Base-by-base conservation (phyloP, 2,888 invertebrate genomes). In the Drosophila multiciliata region DNA sequence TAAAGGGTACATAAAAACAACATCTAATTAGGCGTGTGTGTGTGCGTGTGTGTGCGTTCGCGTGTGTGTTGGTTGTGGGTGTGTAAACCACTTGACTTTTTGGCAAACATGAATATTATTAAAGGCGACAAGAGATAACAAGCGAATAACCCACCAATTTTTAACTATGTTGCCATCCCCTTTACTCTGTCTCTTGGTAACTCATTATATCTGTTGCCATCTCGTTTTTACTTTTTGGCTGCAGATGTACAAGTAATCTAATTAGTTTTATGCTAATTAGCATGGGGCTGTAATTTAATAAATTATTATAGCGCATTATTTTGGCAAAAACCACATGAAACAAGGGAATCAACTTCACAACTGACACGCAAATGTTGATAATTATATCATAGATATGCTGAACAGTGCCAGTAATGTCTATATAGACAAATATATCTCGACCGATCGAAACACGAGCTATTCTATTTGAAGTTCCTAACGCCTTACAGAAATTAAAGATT, bases 181-280 rank as follows among this genome's bases (percentile, higher is more conserved):
- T 8, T 62, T 3, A 17, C 26, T 36, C 61, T 23, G 40, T 33
- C 35, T 63, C 36, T 35, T 32, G 52, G 55, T 36, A 29, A 49
- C 65, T n/a, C 20, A 15, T 20, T 12, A 12, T 42, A 42, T 20
- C 7, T 20, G 6, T 42, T 59, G 17, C 45, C 35, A 26, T 66
- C 63, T 55, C 38, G 53, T 68, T 70, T 68, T 70, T 70, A 68
- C 69, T 88, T 70, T 80, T 73, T 60, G 73, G 75, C 72, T 72
- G 75, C 73, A 78, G 78, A 79, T 87, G 78, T 84, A 79, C 78
- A 87, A 87, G 86, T 87, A 85, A 89, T 85, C 88, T 89, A 89
- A 89, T 89, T 89, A 90, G 87, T 89, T 89, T 87, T 83, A 90
- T 89, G 87, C 82, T 89, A 90, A 90, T 90, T 87, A 85, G 89